Conservation (phyloP, 2,113 vertebrate genomes). For the Damaliscus lunatus region DNA sequence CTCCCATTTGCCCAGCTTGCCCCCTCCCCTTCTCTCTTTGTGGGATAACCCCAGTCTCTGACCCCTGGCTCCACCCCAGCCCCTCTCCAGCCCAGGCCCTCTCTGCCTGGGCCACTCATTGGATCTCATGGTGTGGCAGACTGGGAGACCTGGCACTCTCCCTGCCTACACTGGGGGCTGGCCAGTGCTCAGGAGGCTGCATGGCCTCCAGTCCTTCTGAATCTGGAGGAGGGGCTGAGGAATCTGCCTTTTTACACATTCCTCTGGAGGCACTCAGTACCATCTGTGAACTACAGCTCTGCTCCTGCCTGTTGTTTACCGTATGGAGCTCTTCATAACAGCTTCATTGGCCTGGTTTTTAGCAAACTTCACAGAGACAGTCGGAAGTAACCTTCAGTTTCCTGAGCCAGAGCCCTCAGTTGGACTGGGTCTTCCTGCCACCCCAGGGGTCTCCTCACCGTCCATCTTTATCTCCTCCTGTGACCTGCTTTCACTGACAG, state of each 20-base stretch:
- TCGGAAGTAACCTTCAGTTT: background rate
- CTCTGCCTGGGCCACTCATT: background rate
- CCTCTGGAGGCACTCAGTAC: background rate
- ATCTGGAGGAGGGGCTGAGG: background rate
- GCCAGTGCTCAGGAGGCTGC: background rate
- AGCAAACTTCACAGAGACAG: background rate
- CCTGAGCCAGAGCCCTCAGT: background rate
- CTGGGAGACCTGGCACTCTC: background rate
- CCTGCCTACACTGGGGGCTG: background rate
- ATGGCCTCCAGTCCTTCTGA: background rate
- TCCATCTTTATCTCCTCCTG: background rate
- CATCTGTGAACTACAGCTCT: background rate
- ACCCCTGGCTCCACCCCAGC: background rate
- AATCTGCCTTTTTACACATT: background rate
- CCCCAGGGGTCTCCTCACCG: rapidly evolving
- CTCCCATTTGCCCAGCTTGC: background rate
- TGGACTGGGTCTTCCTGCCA: background rate
- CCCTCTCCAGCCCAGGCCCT: background rate
- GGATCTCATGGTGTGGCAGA: background rate
- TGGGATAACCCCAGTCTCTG: background rate
- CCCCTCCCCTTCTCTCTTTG: background rate
- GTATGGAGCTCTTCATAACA: background rate
- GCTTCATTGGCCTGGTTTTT: background rate
- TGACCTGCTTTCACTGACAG: background rate
- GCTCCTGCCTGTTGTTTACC: background rate